A percentile compares a stretch with the other conserved stretches of the same genome.
These are phyloP conservation scores for Aspidiotus rigidus DNA, from an alignment of 2,888 invertebrate species.

Conservation along the genomic window DNA sequence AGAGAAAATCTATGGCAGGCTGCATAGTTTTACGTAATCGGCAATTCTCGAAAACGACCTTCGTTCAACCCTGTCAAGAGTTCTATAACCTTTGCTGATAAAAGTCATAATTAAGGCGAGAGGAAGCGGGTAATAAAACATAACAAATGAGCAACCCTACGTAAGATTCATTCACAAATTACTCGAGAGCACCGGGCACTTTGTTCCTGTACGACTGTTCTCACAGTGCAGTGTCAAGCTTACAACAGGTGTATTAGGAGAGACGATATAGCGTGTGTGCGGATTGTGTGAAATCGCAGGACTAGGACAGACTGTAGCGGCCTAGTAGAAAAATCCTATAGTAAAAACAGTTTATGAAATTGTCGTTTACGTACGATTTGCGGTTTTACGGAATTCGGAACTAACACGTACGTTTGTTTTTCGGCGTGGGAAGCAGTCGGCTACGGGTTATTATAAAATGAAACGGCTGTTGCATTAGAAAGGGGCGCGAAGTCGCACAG, in stretches of 20 bases:
- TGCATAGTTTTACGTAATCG: no score
- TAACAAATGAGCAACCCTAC: no score
- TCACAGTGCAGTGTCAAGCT: not conserved
- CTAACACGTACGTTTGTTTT: constrained; percentile 2
- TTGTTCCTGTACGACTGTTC: no score
- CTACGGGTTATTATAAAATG: constrained; percentile 7
- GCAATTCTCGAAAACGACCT: no score
- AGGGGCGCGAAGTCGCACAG: not conserved
- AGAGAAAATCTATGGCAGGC: no score
- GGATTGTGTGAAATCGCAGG: not conserved
- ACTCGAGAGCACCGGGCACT: no score
- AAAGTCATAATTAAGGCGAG: no score
- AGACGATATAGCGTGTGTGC: not conserved
- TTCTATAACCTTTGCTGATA: no score
- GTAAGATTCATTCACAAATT: no score
- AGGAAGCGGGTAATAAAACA: no score
- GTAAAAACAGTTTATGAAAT: constrained; percentile 1
- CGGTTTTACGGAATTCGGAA: not conserved
- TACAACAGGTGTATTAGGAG: not conserved
- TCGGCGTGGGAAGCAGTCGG: constrained; percentile 8
- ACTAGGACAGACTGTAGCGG: not conserved
- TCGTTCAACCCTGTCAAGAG: no score
- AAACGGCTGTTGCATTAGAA: constrained; percentile 10
- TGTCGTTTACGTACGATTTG: not conserved
- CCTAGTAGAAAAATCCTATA: not conserved